Conservation (phyloP, 2,888 invertebrate genomes). For the Anorthoa munda region DNA sequence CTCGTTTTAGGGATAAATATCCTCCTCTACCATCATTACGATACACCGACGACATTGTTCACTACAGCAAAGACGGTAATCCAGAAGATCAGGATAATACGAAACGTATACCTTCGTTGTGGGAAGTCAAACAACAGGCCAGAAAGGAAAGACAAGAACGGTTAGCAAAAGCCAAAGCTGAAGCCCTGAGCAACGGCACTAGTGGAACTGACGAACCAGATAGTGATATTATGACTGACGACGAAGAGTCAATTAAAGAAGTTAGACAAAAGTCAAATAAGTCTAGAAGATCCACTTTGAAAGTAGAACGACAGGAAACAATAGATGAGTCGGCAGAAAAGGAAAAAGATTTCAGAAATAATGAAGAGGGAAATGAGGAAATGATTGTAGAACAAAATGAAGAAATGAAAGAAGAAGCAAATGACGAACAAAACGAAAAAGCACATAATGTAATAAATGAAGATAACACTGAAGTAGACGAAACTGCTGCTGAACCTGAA, state of each 20-base stretch:
- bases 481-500: conserved; percentile 12
- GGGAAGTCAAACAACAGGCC: conserved; percentile 46
- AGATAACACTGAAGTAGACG: background rate
- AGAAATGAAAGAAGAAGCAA: conserved; percentile 2
- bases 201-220: conserved; percentile 46
- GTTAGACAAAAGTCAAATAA: conserved; percentile 7
- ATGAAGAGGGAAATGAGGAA: conserved; percentile 1
- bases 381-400: background rate
- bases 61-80: conserved; percentile 60
- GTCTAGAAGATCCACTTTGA: conserved; percentile 41
- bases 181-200: conserved; percentile 28
- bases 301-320: conserved; percentile 52
- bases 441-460: conserved; percentile 3
- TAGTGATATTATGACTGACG: conserved; percentile 32
- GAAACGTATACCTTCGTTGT: conserved; percentile 56
- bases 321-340: conserved; percentile 38
- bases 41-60: conserved; percentile 70
- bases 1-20: conserved; percentile 76
- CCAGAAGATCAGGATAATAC: conserved; percentile 43
- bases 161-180: conserved; percentile 23
- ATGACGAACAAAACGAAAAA: conserved; percentile 1
- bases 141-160: conserved; percentile 48
- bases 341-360: background rate
- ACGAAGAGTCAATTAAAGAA: conserved; percentile 29
- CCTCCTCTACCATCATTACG: conserved; percentile 69